Evolutionary conservation across 1,140 invertebrate species (phyloP).

Genomic region (Pogonus chalceus): DNA sequence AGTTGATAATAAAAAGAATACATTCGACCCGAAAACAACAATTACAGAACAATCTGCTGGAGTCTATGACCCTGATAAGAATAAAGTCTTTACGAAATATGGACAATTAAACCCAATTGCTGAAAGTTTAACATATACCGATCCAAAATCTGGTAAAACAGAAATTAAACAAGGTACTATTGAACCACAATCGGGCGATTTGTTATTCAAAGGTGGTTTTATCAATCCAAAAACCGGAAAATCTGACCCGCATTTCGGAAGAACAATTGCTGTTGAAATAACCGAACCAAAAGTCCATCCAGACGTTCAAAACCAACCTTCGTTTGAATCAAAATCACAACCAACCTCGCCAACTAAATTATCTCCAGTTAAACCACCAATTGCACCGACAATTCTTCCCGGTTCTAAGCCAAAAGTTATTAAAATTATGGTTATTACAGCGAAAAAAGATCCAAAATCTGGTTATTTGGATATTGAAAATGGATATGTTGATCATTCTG

Average conservation of each 20-base stretch:
- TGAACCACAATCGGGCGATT: conserved; percentile 49
- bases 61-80: conserved; percentile 52
- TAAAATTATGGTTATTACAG: conserved; percentile 46
- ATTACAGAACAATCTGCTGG: conserved; percentile 51
- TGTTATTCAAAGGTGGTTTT: conserved; percentile 49
- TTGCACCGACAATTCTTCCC: conserved; percentile 29
- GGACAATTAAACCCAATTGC: conserved; percentile 54
- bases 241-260: conserved; percentile 51
- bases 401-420: conserved; percentile 40
- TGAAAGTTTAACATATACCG: conserved; percentile 52
- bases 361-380: conserved; percentile 34
- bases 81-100: conserved; percentile 57
- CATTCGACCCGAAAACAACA: conserved; percentile 49
- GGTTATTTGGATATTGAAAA: conserved; percentile 45
- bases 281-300: conserved; percentile 49
- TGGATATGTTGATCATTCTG: conserved; percentile 42
- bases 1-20: conserved; percentile 50
- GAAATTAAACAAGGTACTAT: conserved; percentile 48
- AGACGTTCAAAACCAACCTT: neutral
- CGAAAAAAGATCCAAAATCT: conserved; percentile 44
- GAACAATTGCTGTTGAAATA: conserved; percentile 48
- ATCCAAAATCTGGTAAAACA: conserved; percentile 53
- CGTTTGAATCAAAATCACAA: conserved; percentile 27
- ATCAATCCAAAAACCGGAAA: conserved; percentile 57
- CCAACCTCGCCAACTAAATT: conserved; percentile 38